Percentiles rank a stretch among this genome's conserved stretches.
Conservation (phyloP, 2,113 vertebrate species). For the Halcyon malimbica region DNA sequence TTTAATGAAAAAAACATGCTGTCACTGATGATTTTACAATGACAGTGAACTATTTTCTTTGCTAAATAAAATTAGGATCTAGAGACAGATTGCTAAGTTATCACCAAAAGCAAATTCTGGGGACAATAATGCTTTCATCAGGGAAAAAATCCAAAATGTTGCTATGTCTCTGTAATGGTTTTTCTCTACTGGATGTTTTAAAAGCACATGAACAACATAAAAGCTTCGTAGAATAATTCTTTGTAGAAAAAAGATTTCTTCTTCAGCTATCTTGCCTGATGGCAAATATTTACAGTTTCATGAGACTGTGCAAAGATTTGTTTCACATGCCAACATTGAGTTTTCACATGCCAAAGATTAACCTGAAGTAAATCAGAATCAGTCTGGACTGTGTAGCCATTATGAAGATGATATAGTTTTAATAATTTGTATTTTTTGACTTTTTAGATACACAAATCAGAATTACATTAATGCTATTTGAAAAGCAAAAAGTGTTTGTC, state of each 20-base stretch:
- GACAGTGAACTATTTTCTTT: neutral
- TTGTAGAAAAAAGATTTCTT: neutral
- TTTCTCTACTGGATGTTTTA: neutral
- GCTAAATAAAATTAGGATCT: neutral
- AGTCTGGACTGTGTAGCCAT: neutral
- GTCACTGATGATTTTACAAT: neutral
- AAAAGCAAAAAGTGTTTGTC: neutral
- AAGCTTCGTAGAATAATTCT: neutral
- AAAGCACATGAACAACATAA: neutral
- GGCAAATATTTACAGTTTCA: neutral
- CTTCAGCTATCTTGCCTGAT: neutral
- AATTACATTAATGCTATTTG: neutral
- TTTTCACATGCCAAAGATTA: neutral
- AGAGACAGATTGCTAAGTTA: neutral
- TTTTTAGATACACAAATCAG: neutral
- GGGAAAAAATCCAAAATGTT: neutral
- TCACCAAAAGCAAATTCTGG: neutral
- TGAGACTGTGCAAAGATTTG: rapidly evolving
- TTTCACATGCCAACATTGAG: neutral
- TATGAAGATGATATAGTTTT: neutral
- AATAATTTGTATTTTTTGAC: neutral
- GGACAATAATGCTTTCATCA: neutral
- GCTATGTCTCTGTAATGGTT: neutral
- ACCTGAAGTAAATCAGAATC: neutral
- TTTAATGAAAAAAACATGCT: neutral